Evolutionary conservation across 1,140 invertebrate species (phyloP).

Genomic region (Triops longicaudatus): DNA sequence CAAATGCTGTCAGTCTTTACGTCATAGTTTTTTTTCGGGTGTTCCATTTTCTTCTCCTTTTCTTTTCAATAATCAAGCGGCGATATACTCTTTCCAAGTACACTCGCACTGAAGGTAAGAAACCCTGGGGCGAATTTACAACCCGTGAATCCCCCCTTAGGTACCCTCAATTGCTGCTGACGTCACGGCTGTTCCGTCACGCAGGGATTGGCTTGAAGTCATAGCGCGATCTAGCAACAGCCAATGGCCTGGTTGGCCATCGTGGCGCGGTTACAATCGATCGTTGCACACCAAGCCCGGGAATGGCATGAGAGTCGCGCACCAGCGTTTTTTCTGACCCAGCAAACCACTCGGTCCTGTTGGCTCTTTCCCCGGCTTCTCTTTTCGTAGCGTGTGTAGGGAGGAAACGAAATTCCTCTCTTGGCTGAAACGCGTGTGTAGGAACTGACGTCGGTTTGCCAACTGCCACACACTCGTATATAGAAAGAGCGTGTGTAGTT

Average conservation of each 20-base stretch:
- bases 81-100: not conserved
- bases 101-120: not conserved
- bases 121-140: not conserved
- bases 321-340: not conserved
- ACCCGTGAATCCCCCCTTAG: not conserved
- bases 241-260: not conserved
- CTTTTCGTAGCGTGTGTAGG: no score
- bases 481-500: no score
- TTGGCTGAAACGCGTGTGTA: no score
- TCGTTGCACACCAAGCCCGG: not conserved
- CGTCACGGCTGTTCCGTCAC: not conserved
- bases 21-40: not conserved
- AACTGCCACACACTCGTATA: no score
- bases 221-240: not conserved
- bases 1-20: not conserved
- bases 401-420: no score
- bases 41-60: not conserved
- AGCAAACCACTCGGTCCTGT: no score
- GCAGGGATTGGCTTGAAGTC: not conserved
- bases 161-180: not conserved
- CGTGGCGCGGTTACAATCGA: constrained; percentile 7
- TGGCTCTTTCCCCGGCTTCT: no score
- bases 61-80: not conserved
- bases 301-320: not conserved
- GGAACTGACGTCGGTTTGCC: no score